Evolutionary conservation across 2,797 vertebrate species (phyloP).

Genomic region (Denticeps clupeoides): DNA sequence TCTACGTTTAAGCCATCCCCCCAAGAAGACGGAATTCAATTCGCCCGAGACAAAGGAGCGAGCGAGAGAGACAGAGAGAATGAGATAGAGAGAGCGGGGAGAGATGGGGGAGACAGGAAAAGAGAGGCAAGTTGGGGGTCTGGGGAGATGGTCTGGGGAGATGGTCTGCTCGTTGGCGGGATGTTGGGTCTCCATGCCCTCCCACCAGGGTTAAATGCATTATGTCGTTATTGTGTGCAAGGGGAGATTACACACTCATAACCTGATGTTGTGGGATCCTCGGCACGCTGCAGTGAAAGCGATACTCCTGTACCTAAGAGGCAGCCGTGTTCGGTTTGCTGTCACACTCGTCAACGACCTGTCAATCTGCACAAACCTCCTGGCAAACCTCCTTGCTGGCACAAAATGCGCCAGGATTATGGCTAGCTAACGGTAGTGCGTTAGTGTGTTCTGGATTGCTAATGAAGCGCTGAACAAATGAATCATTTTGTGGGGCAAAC

Average conservation of each 20-base stretch:
- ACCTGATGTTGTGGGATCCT: slow-evolving; percentile 61
- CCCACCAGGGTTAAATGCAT: slow-evolving; percentile 51
- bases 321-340: too few relatives aligned
- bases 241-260: slow-evolving; percentile 61
- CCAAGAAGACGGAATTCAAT: slow-evolving; percentile 68
- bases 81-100: slow-evolving; percentile 18
- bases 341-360: too few relatives aligned
- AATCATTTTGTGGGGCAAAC: too few relatives aligned
- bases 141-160: slow-evolving; percentile 17
- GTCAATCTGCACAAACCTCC: too few relatives aligned
- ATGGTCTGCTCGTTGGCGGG: not conserved
- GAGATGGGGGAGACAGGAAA: slow-evolving; percentile 4
- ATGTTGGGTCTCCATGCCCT: slow-evolving; percentile 22
- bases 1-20: slow-evolving; percentile 59
- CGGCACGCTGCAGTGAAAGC: slow-evolving; percentile 54
- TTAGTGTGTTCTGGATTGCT: too few relatives aligned
- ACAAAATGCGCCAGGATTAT: too few relatives aligned
- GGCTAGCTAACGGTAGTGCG: too few relatives aligned
- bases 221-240: slow-evolving; percentile 46
- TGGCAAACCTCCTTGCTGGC: too few relatives aligned
- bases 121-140: slow-evolving; percentile 13
- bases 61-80: slow-evolving; percentile 39
- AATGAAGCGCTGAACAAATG: too few relatives aligned
- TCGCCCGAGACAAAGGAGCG: slow-evolving; percentile 56
- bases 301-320: slow-evolving; percentile 46